phyloP scores from a whole-genome alignment of 2,888 invertebrate species.

The Adelphocoris suturalis region DNA sequence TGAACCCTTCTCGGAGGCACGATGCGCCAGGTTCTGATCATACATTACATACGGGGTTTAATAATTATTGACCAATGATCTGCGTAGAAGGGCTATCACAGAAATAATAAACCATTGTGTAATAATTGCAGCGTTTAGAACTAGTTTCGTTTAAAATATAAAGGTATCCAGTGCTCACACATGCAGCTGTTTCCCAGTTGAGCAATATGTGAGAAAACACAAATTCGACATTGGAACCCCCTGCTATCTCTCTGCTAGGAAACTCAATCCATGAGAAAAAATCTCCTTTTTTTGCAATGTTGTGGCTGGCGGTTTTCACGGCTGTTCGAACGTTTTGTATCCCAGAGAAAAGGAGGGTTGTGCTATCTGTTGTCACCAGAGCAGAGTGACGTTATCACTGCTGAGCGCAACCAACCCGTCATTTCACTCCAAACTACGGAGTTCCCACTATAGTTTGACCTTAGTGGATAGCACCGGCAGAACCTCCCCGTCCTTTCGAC shows the following conservation, averaged over 20 bases:
- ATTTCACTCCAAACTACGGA: neutral
- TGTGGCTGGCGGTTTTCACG: neutral
- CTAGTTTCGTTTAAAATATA: too few relatives aligned
- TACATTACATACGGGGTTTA: too few relatives aligned
- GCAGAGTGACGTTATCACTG: slow-evolving; percentile 11
- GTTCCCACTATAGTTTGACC: slow-evolving; percentile 27
- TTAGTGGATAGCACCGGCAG: neutral
- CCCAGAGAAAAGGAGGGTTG: neutral
- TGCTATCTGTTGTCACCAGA: slow-evolving; percentile 20
- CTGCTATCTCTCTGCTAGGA: neutral
- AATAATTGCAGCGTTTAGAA: too few relatives aligned
- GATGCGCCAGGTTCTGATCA: too few relatives aligned
- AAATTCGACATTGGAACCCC: neutral
- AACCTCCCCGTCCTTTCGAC: neutral
- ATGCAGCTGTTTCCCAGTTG: too few relatives aligned
- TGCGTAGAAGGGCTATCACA: too few relatives aligned
- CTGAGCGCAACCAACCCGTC: slow-evolving; percentile 15
- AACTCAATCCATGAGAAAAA: neutral
- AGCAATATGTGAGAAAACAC: too few relatives aligned
- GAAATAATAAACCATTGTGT: too few relatives aligned
- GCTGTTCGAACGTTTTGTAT: slow-evolving; percentile 12
- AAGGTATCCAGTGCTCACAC: too few relatives aligned
- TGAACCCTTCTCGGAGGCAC: too few relatives aligned
- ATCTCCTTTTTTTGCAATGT: neutral
- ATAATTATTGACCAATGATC: too few relatives aligned